Base-by-base conservation (phyloP, 2,888 invertebrate genomes). In the Sphaerophoria taeniata region DNA sequence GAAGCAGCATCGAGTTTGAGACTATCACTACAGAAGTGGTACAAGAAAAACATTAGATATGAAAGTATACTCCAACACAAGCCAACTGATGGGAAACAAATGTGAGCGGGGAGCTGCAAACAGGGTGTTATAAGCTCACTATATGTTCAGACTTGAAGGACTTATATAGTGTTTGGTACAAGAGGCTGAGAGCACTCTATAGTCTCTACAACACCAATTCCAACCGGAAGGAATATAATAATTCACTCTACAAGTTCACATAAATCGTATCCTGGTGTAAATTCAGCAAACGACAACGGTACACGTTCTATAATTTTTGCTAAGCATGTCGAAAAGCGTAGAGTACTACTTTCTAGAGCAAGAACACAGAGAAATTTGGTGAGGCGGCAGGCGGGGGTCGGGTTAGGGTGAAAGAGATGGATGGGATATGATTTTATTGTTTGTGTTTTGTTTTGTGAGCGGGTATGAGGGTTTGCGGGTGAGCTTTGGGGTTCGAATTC, bases 201-300 rank as follows among this genome's bases (percentile, higher is more conserved):
- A 39, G 39, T 67, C 31, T 60, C 55, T 33, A 12, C 7, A 7
- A 45, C 39, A 61, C 76, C 80, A 80, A 76, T 85, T 61, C 80
- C 76, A 85, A 53, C 79, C 80, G 72, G 71, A 75, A 76, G 80
- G 76, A 81, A 86, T 81, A 86, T 84, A 87, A 87, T 87, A 87
- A 87, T 87, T 87, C 87, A 87, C 78, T 78, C 84, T 81, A 87
- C 87, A 87, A 84, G 87, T 87, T 87, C 86, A 84, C 87, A 87
- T 87, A 87, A 87, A 87, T 87, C 84, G 83, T 86, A 74, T 63
- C 76, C 80, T 79, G 81, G 84, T 87, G 87, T 84, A 87, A 87
- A 84, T 87, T 87, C 79, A 80, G 78, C 75, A 87, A 85, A 81
- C 84, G 87, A 87, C 87, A 87, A 78, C 83, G 81, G 83, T 77